Evolutionary conservation across 1,140 invertebrate genomes (phyloP), one percentile per base, ranked within the genome.

Genomic region (Drosophila tropicalis): DNA sequence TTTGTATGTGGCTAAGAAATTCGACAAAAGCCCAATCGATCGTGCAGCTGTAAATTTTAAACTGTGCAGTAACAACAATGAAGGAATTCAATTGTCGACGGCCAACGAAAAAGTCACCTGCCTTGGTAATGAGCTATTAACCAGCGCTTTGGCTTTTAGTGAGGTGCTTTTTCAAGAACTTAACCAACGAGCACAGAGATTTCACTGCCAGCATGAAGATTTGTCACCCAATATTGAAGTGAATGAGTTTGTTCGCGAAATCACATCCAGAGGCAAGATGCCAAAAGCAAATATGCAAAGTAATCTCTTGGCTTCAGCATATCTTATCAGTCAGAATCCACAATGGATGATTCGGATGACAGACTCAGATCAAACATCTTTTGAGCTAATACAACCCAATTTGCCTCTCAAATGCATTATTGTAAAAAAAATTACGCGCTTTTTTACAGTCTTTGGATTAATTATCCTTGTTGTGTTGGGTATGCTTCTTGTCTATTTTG

Each of bases 271-370:
- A n/a, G 70, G 60, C 41, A 70, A 58, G 13, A n/a, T 62, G 40
- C 84, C 56, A 79, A 93, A 91, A 15, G 83, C 80, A 17, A 93
- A 93, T 62, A 92, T 95, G 34, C 92, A 93, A 17, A 93, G 92
- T 25, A 94, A 95, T 82, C 90, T 96, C 5, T 92, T 94, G 62
- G 95, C 95, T 79, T 93, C 95, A 34, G 93, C 96, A 80, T 93
- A 96, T n/a, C 90, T 96, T 13, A 93, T 95, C 12, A 93, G 94
- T n/a, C 93, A 94, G 55, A 96, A 96, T 91, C 94, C 95, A 0
- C 93, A 94, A 70, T 96, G 95, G 95, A 94, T 94, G 12, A 93
- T 96, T 9, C 72, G 84, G 12, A 67, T 67, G 7, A 73, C 63
- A 92, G 93, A 75, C 22, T 57, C 72, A 9, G 51, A 39, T 29